Conservation (phyloP, 1,140 invertebrate genomes). For the Sipha flava region DNA sequence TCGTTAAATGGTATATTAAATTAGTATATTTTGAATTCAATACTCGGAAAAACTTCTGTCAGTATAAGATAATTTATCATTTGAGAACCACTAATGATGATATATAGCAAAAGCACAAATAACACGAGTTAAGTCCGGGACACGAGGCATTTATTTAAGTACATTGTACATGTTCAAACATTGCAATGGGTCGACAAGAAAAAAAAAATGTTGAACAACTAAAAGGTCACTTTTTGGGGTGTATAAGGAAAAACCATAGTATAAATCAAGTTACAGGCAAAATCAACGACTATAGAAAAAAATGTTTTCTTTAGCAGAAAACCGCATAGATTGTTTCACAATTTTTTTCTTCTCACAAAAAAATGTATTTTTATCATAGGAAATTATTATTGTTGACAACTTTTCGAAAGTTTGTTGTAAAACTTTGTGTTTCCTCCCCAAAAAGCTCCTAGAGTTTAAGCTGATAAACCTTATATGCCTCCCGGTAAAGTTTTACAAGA, state of each 20-base stretch:
- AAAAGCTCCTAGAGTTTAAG: neutral
- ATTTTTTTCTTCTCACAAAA: neutral
- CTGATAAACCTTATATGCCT: neutral
- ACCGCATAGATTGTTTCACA: neutral
- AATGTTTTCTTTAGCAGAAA: neutral
- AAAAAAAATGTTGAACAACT: neutral
- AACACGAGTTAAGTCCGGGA: no score
- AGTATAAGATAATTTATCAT: no score
- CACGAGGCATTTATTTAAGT: no score
- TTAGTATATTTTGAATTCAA: no score
- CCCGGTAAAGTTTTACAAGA: neutral
- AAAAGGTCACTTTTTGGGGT: neutral
- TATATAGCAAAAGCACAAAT: no score
- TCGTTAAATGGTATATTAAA: no score
- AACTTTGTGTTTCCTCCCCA: neutral
- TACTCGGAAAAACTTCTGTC: no score
- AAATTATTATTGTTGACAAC: slow-evolving; percentile 2
- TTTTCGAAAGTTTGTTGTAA: neutral
- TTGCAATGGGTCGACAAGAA: neutral
- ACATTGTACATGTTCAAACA: neutral
- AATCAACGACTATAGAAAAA: slow-evolving; percentile 18
- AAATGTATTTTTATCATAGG: neutral
- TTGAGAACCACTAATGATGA: no score
- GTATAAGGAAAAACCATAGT: neutral
- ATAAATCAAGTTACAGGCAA: neutral